Conservation (phyloP, 35 echinoderm and acorn worm genomes). For the Apostichopus japonicus region DNA sequence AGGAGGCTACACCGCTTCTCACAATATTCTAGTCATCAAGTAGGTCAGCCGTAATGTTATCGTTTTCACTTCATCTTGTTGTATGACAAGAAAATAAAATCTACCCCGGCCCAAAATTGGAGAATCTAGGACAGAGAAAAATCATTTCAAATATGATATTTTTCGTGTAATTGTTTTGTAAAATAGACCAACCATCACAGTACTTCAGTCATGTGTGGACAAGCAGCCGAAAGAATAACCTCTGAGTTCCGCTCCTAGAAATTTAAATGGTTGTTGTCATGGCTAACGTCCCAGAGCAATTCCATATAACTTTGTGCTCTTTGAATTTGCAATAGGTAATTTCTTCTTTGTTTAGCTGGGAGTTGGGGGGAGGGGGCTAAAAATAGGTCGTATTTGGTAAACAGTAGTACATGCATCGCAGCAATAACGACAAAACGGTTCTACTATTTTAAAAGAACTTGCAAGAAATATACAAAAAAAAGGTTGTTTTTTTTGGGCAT, state of each 20-base stretch:
- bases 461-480: no score
- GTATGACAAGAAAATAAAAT: background rate
- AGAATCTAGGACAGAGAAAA: background rate
- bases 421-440: no score
- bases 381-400: no score
- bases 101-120: background rate
- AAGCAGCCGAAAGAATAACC: background rate
- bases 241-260: background rate
- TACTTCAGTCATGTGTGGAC: background rate
- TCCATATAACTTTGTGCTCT: no score
- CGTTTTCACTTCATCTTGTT: background rate
- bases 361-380: no score
- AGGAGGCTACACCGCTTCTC: background rate
- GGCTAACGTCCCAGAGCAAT: no score
- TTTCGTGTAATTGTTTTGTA: background rate
- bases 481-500: no score
- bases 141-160: conserved; percentile 6
- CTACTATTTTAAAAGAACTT: no score
- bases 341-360: no score
- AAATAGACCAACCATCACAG: background rate
- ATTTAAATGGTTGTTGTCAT: no score
- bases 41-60: background rate
- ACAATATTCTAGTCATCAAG: background rate
- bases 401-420: no score
- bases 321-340: no score